Conservation (phyloP, 2,888 invertebrate genomes). For the Galerucella pusilla region DNA sequence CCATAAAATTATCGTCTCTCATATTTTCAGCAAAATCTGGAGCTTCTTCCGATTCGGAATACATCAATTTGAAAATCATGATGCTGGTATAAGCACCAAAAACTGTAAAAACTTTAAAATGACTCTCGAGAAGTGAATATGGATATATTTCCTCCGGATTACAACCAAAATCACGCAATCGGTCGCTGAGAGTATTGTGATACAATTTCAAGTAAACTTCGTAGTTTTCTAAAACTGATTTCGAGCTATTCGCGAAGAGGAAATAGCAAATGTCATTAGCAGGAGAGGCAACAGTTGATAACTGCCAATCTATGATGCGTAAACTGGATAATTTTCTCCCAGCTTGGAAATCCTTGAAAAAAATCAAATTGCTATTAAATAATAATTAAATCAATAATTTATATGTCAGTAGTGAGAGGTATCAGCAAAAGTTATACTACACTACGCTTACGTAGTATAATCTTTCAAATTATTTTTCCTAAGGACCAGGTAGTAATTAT, state of each 20-base stretch:
- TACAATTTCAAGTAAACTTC: constrained; percentile 50
- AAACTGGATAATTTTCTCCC: constrained; percentile 36
- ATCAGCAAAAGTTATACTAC: too few relatives aligned
- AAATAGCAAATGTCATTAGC: constrained; percentile 53
- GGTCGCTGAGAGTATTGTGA: constrained; percentile 45
- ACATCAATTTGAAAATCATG: constrained; percentile 30
- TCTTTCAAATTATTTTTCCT: too few relatives aligned
- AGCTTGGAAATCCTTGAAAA: too few relatives aligned
- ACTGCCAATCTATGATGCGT: constrained; percentile 54
- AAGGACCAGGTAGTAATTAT: too few relatives aligned
- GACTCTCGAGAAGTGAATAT: constrained; percentile 26
- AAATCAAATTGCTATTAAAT: too few relatives aligned
- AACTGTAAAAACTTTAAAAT: constrained; percentile 28
- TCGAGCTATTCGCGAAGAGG: constrained; percentile 47
- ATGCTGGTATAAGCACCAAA: constrained; percentile 20
- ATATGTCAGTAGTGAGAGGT: too few relatives aligned
- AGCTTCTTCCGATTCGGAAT: constrained; percentile 31
- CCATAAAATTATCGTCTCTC: not conserved
- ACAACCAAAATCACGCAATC: constrained; percentile 48
- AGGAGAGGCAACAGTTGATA: constrained; percentile 46
- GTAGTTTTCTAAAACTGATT: constrained; percentile 46
- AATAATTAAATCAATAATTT: too few relatives aligned
- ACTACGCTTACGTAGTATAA: too few relatives aligned
- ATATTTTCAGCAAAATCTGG: constrained; percentile 6
- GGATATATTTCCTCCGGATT: constrained; percentile 48